Evolutionary conservation across 2,113 vertebrate species (phyloP).

Genomic region (Oncorhynchus clarkii): DNA sequence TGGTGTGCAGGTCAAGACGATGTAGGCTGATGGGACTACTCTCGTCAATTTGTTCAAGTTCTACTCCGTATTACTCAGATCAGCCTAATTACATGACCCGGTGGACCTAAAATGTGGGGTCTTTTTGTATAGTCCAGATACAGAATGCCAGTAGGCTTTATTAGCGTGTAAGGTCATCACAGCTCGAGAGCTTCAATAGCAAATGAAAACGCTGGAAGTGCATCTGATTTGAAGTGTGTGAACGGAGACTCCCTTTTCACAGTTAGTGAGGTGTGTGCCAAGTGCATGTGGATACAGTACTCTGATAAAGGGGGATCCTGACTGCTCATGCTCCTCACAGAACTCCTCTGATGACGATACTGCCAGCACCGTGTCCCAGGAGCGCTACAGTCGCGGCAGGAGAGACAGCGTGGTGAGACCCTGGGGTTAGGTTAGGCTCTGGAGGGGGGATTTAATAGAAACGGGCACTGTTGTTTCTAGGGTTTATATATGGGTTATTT

Average conservation of each 20-base stretch:
- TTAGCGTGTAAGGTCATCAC: neutral
- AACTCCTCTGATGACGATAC: constrained; percentile 78
- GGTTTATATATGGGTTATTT: neutral
- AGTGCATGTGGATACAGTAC: neutral
- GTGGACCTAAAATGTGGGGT: constrained; percentile 3
- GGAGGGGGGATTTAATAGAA: no score
- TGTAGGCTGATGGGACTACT: neutral
- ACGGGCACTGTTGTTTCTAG: neutral
- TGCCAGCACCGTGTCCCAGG: constrained; percentile 77
- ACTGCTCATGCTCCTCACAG: constrained; percentile 60
- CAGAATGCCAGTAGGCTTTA: constrained; percentile 23
- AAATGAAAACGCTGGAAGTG: no score
- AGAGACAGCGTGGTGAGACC: constrained; percentile 85
- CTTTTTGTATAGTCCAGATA: constrained; percentile 25
- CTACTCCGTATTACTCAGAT: neutral
- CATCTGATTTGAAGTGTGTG: no score
- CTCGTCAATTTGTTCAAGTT: neutral
- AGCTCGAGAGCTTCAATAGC: no score
- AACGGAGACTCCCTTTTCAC: neutral
- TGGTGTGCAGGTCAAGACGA: constrained; percentile 7
- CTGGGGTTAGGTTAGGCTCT: constrained; percentile 6
- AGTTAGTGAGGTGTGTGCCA: neutral
- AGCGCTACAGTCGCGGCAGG: constrained; percentile 66
- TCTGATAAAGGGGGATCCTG: neutral
- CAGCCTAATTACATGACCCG: constrained; percentile 31